Percentiles rank a stretch among this genome's conserved stretches.
Evolutionary conservation across 1,140 invertebrate species (phyloP).

Genomic region (Drosophila biarmipes): DNA sequence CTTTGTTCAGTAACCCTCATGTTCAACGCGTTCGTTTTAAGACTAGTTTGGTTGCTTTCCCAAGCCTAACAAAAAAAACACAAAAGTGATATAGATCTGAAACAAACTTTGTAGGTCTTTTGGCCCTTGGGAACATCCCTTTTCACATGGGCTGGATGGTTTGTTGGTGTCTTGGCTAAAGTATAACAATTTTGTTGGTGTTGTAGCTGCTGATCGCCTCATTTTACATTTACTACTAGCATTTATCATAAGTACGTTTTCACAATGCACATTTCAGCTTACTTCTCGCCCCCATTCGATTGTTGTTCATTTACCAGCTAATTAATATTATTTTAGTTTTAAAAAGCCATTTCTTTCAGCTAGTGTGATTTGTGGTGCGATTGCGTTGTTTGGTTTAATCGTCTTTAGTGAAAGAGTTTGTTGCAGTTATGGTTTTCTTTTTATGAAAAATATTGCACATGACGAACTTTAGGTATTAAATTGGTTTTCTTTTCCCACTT

Average conservation of each 20-base stretch:
- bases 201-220: constrained; percentile 9
- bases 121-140: constrained; percentile 12
- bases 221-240: constrained; percentile 63
- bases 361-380: constrained; percentile 39
- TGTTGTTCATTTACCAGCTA: constrained; percentile 29
- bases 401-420: constrained; percentile 27
- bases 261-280: constrained; percentile 66
- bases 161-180: constrained; percentile 16
- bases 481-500: constrained; percentile 15
- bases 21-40: constrained; percentile 34
- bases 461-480: constrained; percentile 50
- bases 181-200: constrained; percentile 18
- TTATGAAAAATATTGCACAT: constrained; percentile 53
- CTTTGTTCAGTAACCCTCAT: constrained; percentile 52
- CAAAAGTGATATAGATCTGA: constrained; percentile 20
- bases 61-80: constrained; percentile 18
- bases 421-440: constrained; percentile 23
- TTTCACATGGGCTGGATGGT: constrained; percentile 12
- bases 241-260: constrained; percentile 81
- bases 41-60: constrained; percentile 58
- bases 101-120: constrained; percentile 20
- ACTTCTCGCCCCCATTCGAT: constrained; percentile 28
- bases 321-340: constrained; percentile 52
- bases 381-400: constrained; percentile 23
- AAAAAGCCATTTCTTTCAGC: constrained; percentile 58